Evolutionary conservation across 2,888 invertebrate genomes (phyloP).

Genomic region (Zaprionus lineosus): DNA sequence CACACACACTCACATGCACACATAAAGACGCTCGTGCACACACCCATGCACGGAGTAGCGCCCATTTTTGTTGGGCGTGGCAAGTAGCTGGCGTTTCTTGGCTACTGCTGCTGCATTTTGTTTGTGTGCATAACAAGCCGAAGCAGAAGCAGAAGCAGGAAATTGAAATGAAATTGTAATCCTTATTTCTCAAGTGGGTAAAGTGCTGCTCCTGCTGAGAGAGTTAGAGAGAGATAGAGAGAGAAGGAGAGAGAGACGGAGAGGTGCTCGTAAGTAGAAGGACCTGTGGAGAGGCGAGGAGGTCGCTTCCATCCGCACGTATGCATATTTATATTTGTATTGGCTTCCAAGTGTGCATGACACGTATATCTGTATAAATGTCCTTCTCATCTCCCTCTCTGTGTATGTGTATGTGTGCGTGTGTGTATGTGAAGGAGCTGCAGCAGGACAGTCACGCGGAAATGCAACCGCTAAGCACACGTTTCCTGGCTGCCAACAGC

Average conservation of each 20-base stretch:
- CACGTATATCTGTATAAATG: no score
- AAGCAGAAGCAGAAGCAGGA: constrained; percentile 48
- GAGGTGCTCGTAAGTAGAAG: no score
- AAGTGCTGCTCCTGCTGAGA: constrained; percentile 28
- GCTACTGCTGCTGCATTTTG: constrained; percentile 45
- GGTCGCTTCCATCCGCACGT: constrained; percentile 40
- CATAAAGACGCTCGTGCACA: constrained; percentile 8
- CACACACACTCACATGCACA: constrained; percentile 29
- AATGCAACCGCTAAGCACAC: constrained; percentile 71
- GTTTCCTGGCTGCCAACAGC: constrained; percentile 41
- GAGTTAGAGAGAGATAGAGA: not conserved
- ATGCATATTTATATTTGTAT: constrained; percentile 58
- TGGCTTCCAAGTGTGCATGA: constrained; percentile 1
- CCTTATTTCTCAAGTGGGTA: constrained; percentile 63
- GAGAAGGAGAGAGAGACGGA: no score
- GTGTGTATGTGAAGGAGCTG: constrained; percentile 6
- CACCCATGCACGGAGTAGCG: constrained; percentile 12
- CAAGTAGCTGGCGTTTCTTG: constrained; percentile 51
- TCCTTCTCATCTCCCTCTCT: no score
- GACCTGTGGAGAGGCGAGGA: no score
- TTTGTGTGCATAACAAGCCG: constrained; percentile 58
- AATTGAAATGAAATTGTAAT: constrained; percentile 76
- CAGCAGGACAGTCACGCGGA: constrained; percentile 45
- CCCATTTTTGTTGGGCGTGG: constrained; percentile 42
- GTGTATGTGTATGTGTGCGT: constrained; percentile 2